Evolutionary conservation across 2,888 invertebrate species (phyloP), one percentile per base, ranked within the genome.

Genomic region (Cosmia trapezina): DNA sequence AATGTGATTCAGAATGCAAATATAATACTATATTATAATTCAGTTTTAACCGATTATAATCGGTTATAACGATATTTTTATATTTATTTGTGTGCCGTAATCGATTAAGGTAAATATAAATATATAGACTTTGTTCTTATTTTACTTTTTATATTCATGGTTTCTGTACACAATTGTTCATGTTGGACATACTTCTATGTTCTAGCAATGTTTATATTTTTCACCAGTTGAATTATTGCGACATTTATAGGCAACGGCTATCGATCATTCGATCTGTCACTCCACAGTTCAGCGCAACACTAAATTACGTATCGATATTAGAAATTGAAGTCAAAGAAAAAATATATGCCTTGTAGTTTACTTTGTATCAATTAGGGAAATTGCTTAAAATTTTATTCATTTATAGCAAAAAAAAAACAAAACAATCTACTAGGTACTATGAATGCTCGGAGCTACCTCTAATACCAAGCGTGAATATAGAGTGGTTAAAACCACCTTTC

Each of bases 391-490:
- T 5, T 43, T 14, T 28, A n/a, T 17, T 63, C 8, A n/a, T 4
- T 33, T 14, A 33, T 17, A 37, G 5, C 5, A 6, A 54, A 60
- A 45, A 57, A 68, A 43, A 45, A 45, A 45, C 0, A 22, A 57
- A 59, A 45, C 17, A 9, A 37, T 17, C 19, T 41, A 37, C n/a
- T n/a, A 45, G 19, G 41, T 62, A 65, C 59, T 68, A 59, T 49
- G 65, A 73, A 59, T 62, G 79, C 57, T 60, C 51, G 33, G 33
- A 47, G 62, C 76, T 83, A 76, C 70, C 85, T 83, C 82, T 76
- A 76, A 77, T 76, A 33, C 75, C 77, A 81, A 67, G 80, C 81
- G 87, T 88, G 87, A 86, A 63, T 83, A 70, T 87, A 85, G 67
- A 84, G 76, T 75, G 81, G 84, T 73, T 73, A 65, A 76, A 81